Conservation (phyloP, 1,140 invertebrate species). For the Propsilocerus akamusi region DNA sequence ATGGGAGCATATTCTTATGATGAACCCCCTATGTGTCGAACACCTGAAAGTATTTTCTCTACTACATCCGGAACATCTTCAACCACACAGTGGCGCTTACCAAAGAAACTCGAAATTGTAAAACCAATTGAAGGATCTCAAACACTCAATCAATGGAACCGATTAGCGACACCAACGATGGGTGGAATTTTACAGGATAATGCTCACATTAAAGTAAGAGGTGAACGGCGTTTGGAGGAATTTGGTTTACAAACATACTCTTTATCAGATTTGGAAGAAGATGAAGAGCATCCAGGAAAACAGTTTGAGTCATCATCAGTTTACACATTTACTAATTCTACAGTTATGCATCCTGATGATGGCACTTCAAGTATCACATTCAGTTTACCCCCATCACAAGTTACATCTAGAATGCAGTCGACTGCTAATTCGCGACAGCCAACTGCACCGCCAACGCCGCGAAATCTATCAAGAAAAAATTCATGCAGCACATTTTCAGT, state of each 20-base stretch:
- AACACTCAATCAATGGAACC: constrained; percentile 84
- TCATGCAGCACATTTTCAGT: constrained; percentile 64
- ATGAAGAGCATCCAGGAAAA: constrained; percentile 55
- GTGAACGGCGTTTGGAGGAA: constrained; percentile 59
- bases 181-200: constrained; percentile 76
- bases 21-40: constrained; percentile 27
- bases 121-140: constrained; percentile 91
- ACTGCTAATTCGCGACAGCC: constrained; percentile 15
- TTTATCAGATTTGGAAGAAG: constrained; percentile 76
- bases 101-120: constrained; percentile 87
- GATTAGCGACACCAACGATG: constrained; percentile 83
- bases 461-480: constrained; percentile 38
- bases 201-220: constrained; percentile 79
- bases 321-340: constrained; percentile 80
- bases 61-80: constrained; percentile 37
- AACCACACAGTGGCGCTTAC: constrained; percentile 43
- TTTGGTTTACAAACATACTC: constrained; percentile 59
- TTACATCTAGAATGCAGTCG: constrained; percentile 22
- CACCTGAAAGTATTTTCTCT: constrained; percentile 68
- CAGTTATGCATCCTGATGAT: constrained; percentile 72
- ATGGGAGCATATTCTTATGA: constrained; percentile 34
- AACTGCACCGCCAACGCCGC: constrained; percentile 30
- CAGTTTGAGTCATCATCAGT: constrained; percentile 56
- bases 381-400: constrained; percentile 22
- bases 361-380: constrained; percentile 27